Evolutionary conservation across 2,888 invertebrate species (phyloP).

Genomic region (Ophion ventricosus): DNA sequence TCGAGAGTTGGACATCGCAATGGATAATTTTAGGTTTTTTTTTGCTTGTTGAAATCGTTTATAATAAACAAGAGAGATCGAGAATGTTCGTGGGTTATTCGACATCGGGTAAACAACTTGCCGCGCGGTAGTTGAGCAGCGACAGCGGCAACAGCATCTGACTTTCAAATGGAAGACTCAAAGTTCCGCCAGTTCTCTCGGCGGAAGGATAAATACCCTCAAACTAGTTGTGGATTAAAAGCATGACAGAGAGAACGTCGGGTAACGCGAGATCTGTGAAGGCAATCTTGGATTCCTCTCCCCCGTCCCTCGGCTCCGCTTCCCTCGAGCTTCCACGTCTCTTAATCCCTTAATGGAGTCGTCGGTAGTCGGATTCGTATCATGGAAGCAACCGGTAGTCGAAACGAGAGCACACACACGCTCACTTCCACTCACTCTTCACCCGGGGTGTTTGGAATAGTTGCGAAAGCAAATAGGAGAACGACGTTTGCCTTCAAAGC

Average conservation of each 20-base stretch:
- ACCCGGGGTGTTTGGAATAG: constrained; percentile 14
- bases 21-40: background rate
- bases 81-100: background rate
- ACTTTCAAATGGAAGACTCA: constrained; percentile 11
- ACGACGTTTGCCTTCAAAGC: constrained; percentile 47
- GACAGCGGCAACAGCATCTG: background rate
- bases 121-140: background rate
- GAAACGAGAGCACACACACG: constrained; percentile 20
- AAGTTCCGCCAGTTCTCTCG: constrained; percentile 2
- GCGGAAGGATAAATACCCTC: constrained; percentile 57
- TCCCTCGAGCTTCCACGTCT: background rate
- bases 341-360: constrained; percentile 12
- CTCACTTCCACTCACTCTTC: background rate
- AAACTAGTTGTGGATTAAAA: constrained; percentile 76
- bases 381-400: constrained; percentile 39
- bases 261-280: constrained; percentile 75
- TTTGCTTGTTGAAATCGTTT: background rate
- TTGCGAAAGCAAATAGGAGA: constrained; percentile 50
- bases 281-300: constrained; percentile 75
- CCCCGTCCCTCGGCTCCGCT: constrained; percentile 39
- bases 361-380: constrained; percentile 21
- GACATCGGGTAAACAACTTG: background rate
- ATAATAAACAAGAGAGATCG: background rate
- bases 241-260: constrained; percentile 73
- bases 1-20: background rate